phyloP scores from a whole-genome alignment of 1,140 invertebrate species.

The Sycophila sp. region DNA sequence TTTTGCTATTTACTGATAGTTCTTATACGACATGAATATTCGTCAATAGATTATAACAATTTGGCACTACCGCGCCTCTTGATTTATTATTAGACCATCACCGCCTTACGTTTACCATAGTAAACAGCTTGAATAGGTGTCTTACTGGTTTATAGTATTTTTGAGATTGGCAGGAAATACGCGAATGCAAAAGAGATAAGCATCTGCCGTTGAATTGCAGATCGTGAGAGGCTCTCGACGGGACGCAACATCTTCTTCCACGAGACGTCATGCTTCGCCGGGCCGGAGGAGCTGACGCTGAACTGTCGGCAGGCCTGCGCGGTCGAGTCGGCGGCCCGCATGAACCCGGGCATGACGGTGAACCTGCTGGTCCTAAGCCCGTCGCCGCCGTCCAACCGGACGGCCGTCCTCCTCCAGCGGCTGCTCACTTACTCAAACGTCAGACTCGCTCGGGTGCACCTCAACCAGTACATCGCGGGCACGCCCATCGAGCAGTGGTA shows the following conservation, averaged over 20 bases:
- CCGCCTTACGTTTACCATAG: too few species aligned
- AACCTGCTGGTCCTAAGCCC: slow-evolving; percentile 70
- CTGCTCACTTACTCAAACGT: slow-evolving; percentile 70
- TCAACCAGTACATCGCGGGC: slow-evolving; percentile 67
- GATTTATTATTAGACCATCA: too few species aligned
- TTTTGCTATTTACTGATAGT: too few species aligned
- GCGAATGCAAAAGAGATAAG: too few species aligned
- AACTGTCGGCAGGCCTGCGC: slow-evolving; percentile 71
- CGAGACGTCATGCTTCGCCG: slow-evolving; percentile 67
- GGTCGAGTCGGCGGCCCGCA: slow-evolving; percentile 73
- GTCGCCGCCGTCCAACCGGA: slow-evolving; percentile 53
- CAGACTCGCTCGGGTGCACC: slow-evolving; percentile 57
- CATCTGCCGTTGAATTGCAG: too few species aligned
- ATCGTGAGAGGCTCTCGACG: slow-evolving; percentile 32
- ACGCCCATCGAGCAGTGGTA: slow-evolving; percentile 74
- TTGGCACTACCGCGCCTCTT: too few species aligned
- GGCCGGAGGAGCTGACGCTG: slow-evolving; percentile 52
- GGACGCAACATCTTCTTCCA: slow-evolving; percentile 70
- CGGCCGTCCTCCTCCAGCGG: slow-evolving; percentile 54
- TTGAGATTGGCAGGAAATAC: too few species aligned
- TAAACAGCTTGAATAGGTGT: too few species aligned
- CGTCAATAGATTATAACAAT: too few species aligned
- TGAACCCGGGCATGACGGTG: slow-evolving; percentile 70
- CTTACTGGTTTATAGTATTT: too few species aligned
- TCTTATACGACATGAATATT: too few species aligned